Conservation (phyloP, 2,797 vertebrate genomes). For the Steatocranus sp. region DNA sequence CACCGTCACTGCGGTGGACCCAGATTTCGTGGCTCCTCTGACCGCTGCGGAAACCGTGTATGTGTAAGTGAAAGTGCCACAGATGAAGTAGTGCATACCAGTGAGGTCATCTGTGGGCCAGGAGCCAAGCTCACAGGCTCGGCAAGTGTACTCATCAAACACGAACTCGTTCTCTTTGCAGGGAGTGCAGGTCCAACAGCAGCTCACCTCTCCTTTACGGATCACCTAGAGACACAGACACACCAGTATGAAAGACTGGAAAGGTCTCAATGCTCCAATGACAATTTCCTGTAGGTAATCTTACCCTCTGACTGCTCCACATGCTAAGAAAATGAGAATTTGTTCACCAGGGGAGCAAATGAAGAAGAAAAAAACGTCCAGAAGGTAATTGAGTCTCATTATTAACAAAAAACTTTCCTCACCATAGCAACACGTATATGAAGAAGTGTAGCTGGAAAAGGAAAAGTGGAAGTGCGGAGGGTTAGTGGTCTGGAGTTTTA, state of each 20-base stretch:
- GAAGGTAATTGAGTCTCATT: background rate
- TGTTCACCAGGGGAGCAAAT: constrained; percentile 10
- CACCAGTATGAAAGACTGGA: background rate
- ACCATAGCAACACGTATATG: background rate
- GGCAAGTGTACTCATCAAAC: constrained; percentile 95
- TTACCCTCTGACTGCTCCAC: constrained; percentile 25
- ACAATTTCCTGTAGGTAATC: constrained; percentile 49
- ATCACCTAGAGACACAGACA: constrained; percentile 82
- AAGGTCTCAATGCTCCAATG: constrained; percentile 50
- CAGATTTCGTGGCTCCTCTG: constrained; percentile 5
- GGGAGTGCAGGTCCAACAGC: constrained; percentile 97
- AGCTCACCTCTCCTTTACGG: constrained; percentile 98
- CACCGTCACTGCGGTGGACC: constrained; percentile 1
- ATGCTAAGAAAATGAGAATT: constrained; percentile 8
- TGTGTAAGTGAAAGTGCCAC: background rate
- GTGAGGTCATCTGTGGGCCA: constrained; percentile 95
- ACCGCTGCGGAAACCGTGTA: background rate
- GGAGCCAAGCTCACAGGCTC: constrained; percentile 88
- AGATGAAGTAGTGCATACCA: constrained; percentile 75
- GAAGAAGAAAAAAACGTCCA: background rate
- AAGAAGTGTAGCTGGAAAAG: background rate
- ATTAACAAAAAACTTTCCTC: background rate
- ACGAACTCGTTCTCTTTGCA: constrained; percentile 99
- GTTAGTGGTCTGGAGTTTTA: background rate
- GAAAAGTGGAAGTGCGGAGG: background rate